phyloP scores from a whole-genome alignment of 2,113 vertebrate genomes.

The Lota lota region DNA sequence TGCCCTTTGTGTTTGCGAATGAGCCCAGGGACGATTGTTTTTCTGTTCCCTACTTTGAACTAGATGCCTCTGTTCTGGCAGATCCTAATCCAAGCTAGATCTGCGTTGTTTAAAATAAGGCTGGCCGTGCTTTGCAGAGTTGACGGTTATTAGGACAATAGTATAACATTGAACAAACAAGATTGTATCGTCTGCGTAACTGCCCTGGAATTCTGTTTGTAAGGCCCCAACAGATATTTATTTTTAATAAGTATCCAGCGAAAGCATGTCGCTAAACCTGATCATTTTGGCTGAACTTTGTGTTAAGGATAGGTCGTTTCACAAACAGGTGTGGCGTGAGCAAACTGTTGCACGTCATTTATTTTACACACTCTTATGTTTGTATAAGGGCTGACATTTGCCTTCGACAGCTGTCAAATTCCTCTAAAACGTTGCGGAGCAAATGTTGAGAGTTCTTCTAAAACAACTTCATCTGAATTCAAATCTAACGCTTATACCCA shows the following conservation, averaged over 20 bases:
- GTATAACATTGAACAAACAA: not conserved
- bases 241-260: constrained; percentile 4
- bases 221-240: not conserved
- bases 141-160: not conserved
- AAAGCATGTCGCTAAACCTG: constrained; percentile 55
- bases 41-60: no score
- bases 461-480: no score
- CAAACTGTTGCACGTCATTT: not conserved
- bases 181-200: not conserved
- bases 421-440: no score
- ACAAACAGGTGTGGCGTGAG: constrained; percentile 18
- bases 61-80: no score
- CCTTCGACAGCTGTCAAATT: no score
- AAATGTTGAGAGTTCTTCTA: no score
- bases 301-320: constrained; percentile 27
- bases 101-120: not conserved
- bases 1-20: no score
- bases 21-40: no score
- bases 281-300: constrained; percentile 37
- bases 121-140: not conserved
- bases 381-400: no score
- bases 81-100: constrained; percentile 5
- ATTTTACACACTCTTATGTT: not conserved
- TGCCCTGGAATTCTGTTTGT: not conserved
- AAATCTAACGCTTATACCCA: no score